Evolutionary conservation across 2,113 vertebrate genomes (phyloP), one percentile per base, ranked within the genome.

Genomic region (Hipposideros armiger): DNA sequence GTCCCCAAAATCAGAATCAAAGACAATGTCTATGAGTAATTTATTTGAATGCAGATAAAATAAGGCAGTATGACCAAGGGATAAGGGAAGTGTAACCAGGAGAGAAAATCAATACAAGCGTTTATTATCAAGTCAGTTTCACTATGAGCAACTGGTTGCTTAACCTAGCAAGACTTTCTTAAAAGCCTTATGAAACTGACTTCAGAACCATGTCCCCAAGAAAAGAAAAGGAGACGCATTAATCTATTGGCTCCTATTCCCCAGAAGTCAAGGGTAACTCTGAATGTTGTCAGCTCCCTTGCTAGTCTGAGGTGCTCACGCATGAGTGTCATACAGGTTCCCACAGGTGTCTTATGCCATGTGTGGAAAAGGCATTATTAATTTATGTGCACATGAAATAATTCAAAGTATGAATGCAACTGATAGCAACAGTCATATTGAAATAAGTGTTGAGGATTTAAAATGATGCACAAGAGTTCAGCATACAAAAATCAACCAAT

Each of bases 111-210:
- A 67, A 92, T 52, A 92, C 2, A 40, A 83, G 20, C 11, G 40
- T 47, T 19, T 70, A 89, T 84, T 70, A 78, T 84, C 36, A 92
- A 81, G 28, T n/a, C 36, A 67, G 7, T 52, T 16, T 5, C 30
- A 89, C 52, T 72, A 78, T 40, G 16, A 94, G 52, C 8, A 80
- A 80, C 11, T 90, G 70, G 17, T 36, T 81, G 36, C 22, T 66
- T 86, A 67, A 73, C 56, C 47, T 73, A 56, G n/a, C 6, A 60
- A 73, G 50, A 86, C 45, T 15, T 92, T 54, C 52, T 78, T n/a
- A 93, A n/a, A 90, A 87, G 36, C 10, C 36, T 83, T 87, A 73
- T 60, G 69, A 87, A 91, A 72, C 30, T 69, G 30, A 85, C 19
- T 80, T 94, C 30, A 85, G 66, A 84, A 85, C 19, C 28, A 67